Percentiles rank a stretch among this genome's conserved stretches.
Evolutionary conservation across 1,140 invertebrate species (phyloP).

Genomic region (Diorhabda sublineata): DNA sequence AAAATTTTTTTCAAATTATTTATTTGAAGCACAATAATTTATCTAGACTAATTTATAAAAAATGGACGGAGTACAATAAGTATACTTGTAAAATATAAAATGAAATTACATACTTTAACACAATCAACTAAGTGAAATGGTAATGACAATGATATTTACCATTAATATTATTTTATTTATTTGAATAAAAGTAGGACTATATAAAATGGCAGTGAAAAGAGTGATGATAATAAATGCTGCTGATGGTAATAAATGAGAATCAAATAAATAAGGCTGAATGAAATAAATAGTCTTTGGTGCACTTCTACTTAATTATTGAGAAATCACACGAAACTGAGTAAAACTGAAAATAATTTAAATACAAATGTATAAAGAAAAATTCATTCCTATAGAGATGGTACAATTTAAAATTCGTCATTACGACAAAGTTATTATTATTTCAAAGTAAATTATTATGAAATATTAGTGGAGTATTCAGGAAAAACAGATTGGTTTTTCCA

Average conservation of each 20-base stretch:
- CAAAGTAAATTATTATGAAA: too few species aligned
- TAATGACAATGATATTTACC: too few species aligned
- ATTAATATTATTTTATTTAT: too few species aligned
- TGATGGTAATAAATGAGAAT: background rate
- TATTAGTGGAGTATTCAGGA: too few species aligned
- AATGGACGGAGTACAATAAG: constrained; percentile 1
- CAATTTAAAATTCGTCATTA: too few species aligned
- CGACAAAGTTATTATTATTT: too few species aligned
- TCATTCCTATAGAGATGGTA: too few species aligned
- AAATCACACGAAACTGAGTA: constrained; percentile 7
- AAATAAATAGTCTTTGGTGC: constrained; percentile 14
- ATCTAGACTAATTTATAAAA: background rate
- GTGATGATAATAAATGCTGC: background rate
- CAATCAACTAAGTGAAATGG: background rate
- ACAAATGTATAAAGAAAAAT: too few species aligned
- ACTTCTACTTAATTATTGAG: background rate
- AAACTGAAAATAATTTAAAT: background rate
- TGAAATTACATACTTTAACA: background rate
- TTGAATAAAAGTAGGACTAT: background rate
- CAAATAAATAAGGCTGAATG: background rate
- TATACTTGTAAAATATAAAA: background rate
- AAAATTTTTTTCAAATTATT: background rate
- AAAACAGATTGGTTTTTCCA: too few species aligned
- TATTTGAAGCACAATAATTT: background rate
- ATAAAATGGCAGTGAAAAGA: constrained; percentile 14